These are phyloP conservation scores for Acropternis orthonyx DNA, from an alignment of 2,797 vertebrate species.

Conservation along the genomic window DNA sequence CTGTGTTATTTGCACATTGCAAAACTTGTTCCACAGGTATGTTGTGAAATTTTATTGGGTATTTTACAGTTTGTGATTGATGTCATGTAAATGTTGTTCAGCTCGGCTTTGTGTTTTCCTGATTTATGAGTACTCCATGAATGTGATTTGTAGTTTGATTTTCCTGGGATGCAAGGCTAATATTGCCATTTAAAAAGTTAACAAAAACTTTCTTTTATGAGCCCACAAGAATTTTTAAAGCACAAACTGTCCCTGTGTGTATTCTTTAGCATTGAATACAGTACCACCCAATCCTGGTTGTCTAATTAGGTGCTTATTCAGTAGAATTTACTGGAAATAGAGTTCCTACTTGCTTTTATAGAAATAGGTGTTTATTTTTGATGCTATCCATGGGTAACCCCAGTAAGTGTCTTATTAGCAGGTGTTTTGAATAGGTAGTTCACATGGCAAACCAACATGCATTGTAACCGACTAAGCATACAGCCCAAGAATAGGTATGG, in stretches of 20 bases:
- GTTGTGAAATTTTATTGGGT: conserved; percentile 64
- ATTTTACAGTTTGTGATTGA: conserved; percentile 58
- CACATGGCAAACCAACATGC: background rate
- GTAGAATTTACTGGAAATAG: background rate
- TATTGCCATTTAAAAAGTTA: background rate
- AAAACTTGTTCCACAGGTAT: conserved; percentile 60
- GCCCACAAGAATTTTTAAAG: background rate
- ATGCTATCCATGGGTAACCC: background rate
- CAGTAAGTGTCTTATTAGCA: background rate
- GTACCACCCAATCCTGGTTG: background rate
- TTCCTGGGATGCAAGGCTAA: background rate
- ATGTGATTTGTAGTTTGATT: conserved; percentile 9
- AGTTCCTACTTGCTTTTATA: background rate
- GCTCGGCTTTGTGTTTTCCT: conserved; percentile 26
- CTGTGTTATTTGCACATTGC: conserved; percentile 59
- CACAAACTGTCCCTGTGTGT: background rate
- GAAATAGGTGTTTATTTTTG: background rate
- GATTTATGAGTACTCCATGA: conserved; percentile 16
- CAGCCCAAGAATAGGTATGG: background rate
- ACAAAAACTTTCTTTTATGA: background rate
- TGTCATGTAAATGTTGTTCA: conserved; percentile 19
- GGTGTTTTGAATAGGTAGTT: background rate
- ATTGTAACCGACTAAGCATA: fast-evolving
- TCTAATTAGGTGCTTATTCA: background rate
- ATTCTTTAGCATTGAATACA: background rate